Evolutionary conservation across 2,113 vertebrate genomes (phyloP).

Genomic region (Oreochromis niloticus): DNA sequence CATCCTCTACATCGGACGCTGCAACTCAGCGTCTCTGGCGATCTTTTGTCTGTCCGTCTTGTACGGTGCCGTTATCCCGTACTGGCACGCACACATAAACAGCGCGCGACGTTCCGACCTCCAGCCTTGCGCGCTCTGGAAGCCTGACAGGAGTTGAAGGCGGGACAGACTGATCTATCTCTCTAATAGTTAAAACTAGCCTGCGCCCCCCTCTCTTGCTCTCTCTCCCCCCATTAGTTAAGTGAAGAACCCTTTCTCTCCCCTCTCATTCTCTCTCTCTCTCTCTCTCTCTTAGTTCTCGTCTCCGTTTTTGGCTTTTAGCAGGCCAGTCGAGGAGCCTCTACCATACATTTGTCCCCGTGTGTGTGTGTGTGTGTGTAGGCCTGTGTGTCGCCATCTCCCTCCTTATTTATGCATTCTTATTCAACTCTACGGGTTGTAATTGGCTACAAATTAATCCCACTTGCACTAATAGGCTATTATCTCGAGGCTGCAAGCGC

Average conservation of each 20-base stretch:
- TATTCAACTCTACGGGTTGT: slow-evolving; percentile 77
- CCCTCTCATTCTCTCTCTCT: neutral
- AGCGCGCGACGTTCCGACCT: slow-evolving; percentile 11
- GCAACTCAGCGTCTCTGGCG: neutral
- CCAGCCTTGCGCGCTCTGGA: neutral
- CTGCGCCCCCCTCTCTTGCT: neutral
- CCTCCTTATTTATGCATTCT: slow-evolving; percentile 77
- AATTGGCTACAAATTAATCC: slow-evolving; percentile 92
- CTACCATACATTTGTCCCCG: neutral
- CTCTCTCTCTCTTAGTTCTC: neutral
- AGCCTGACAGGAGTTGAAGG: slow-evolving; percentile 59
- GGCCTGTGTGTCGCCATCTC: neutral
- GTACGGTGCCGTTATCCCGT: neutral
- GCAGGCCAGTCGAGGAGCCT: slow-evolving; percentile 60
- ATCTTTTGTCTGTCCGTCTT: neutral
- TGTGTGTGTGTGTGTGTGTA: neutral
- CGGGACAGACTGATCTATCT: slow-evolving; percentile 26
- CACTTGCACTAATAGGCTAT: slow-evolving; percentile 77
- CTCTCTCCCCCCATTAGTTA: slow-evolving; percentile 3
- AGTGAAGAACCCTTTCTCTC: neutral
- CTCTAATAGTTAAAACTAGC: slow-evolving; percentile 7
- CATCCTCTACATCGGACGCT: neutral
- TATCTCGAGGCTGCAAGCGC: slow-evolving; percentile 64
- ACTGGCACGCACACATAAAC: neutral
- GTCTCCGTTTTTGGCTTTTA: slow-evolving; percentile 67